A percentile compares a stretch with the other conserved stretches of the same genome.
phyloP scores from a whole-genome alignment of 2,888 invertebrate genomes.

The Drosophila pseudotakahashii region DNA sequence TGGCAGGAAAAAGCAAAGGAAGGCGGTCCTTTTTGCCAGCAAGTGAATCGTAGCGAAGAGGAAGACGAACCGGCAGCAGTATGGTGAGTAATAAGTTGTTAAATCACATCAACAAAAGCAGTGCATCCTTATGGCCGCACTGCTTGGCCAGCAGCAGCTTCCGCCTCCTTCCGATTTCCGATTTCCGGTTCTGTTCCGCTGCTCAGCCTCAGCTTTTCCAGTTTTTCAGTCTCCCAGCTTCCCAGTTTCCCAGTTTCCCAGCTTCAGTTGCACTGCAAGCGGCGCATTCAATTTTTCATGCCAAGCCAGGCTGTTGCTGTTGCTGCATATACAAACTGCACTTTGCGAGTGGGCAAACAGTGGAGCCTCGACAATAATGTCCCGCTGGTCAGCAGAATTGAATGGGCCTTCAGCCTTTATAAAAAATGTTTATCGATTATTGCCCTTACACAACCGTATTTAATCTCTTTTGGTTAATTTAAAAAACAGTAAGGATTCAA shows the following conservation, averaged over 20 bases:
- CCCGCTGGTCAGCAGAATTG: not conserved
- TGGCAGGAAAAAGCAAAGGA: not conserved
- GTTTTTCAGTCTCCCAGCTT: not conserved
- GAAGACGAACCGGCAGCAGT: conserved; percentile 8
- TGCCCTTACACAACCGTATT: too few species aligned
- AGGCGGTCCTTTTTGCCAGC: not conserved
- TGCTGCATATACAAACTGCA: conserved; percentile 63
- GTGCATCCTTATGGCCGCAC: conserved; percentile 4
- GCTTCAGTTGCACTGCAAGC: conserved; percentile 16
- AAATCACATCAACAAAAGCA: conserved; percentile 33
- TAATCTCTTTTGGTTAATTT: too few species aligned
- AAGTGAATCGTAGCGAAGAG: conserved; percentile 1
- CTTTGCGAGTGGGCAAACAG: conserved; percentile 26
- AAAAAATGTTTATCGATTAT: too few species aligned
- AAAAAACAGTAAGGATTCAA: too few species aligned
- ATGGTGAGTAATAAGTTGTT: conserved; percentile 36
- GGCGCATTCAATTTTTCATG: conserved; percentile 78
- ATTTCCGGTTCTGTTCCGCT: conserved; percentile 3
- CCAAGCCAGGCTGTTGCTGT: conserved; percentile 72
- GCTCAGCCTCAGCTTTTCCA: conserved; percentile 1
- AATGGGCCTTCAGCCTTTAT: not conserved
- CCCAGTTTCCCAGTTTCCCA: conserved; percentile 9
- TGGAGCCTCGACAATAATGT: not conserved
- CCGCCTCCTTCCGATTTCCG: conserved; percentile 11
- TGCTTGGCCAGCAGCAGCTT: conserved; percentile 13